phyloP scores from a whole-genome alignment of 2,113 vertebrate species.

The Mustela nigripes region DNA sequence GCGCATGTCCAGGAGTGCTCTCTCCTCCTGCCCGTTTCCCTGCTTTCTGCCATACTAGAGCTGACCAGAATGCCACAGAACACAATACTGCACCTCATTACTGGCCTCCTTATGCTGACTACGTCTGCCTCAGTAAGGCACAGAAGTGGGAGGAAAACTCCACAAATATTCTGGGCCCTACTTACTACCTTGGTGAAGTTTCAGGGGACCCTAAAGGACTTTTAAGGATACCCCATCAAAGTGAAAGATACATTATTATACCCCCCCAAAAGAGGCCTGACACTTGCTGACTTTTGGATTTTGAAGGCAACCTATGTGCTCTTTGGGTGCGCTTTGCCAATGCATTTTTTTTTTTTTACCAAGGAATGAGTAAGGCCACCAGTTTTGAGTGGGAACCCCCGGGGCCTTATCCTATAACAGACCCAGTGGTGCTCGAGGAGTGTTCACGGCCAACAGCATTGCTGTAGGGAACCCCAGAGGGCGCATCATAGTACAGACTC shows the following conservation, averaged over 20 bases:
- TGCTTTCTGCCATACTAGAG: neutral
- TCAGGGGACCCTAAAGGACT: too few species aligned
- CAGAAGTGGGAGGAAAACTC: neutral
- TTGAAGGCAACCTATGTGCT: neutral
- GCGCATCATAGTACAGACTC: neutral
- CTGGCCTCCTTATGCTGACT: neutral
- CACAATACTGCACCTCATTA: rapidly evolving
- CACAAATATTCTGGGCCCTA: neutral
- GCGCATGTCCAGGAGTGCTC: neutral
- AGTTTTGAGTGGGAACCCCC: neutral
- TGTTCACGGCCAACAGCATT: neutral
- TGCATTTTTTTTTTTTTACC: neutral
- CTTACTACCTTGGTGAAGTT: neutral
- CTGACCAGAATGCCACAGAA: neutral
- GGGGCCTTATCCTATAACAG: neutral
- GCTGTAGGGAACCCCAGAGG: neutral
- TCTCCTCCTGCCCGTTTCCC: neutral
- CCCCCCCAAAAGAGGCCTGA: too few species aligned
- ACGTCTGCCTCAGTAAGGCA: neutral
- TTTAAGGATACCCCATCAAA: neutral
- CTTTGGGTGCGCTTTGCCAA: neutral
- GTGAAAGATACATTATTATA: neutral
- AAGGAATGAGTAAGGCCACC: neutral
- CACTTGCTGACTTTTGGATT: neutral
- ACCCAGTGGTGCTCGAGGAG: neutral